Evolutionary conservation across 2,113 vertebrate species (phyloP).

Genomic region (Hippocampus mohnikei): DNA sequence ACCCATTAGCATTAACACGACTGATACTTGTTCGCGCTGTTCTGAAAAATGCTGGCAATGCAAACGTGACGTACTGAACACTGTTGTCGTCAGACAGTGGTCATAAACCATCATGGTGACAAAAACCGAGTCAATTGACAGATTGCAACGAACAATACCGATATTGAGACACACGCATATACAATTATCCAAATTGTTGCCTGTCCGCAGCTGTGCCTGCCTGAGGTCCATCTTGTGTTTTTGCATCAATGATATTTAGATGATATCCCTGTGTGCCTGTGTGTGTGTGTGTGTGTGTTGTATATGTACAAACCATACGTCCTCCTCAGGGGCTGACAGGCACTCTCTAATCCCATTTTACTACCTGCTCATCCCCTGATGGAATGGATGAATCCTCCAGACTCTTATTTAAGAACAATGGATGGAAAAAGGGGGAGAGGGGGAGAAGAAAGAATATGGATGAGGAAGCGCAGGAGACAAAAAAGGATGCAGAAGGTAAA

Average conservation of each 20-base stretch:
- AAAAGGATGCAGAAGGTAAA: conserved; percentile 19
- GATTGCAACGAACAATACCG: not conserved
- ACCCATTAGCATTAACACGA: not conserved
- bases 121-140: not conserved
- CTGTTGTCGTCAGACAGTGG: not conserved
- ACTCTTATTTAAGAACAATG: conserved; percentile 79
- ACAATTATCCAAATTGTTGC: not conserved
- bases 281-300: conserved; percentile 24
- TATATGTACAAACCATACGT: conserved; percentile 47
- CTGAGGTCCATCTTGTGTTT: not conserved
- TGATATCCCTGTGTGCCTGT: conserved; percentile 17
- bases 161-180: not conserved
- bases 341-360: conserved; percentile 61
- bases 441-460: conserved; percentile 21
- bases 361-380: conserved; percentile 64
- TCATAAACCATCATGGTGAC: not conserved
- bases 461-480: not conserved
- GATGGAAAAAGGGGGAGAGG: conserved; percentile 23
- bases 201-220: not conserved
- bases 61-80: not conserved
- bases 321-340: conserved; percentile 62
- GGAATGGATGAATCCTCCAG: conserved; percentile 55
- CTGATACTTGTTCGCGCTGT: not conserved
- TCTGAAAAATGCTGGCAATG: not conserved
- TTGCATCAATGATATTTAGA: conserved; percentile 12